Percentiles rank a stretch among this genome's conserved stretches.
Evolutionary conservation across 2,113 vertebrate genomes (phyloP).

Genomic region (Rousettus leschenaultii): DNA sequence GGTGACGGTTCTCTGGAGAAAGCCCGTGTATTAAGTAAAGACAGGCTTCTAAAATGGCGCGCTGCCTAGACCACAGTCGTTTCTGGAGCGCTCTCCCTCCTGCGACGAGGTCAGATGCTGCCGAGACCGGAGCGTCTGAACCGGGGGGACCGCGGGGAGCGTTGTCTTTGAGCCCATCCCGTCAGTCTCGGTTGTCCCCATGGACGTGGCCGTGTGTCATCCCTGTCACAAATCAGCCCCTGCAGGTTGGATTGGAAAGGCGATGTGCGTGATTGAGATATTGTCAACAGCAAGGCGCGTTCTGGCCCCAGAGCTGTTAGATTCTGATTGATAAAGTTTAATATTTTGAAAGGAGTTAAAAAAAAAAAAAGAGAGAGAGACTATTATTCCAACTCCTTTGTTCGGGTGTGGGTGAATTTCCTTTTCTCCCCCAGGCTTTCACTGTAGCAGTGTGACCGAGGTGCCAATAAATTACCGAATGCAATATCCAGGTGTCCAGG

Average conservation of each 20-base stretch:
- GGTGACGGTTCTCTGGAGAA: neutral
- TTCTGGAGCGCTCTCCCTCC: neutral
- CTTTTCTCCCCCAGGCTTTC: slow-evolving; percentile 60
- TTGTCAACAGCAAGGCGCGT: slow-evolving; percentile 61
- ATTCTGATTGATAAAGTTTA: slow-evolving; percentile 77
- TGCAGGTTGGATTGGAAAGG: slow-evolving; percentile 69
- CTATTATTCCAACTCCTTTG: slow-evolving; percentile 22
- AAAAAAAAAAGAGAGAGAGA: neutral
- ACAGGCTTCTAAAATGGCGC: neutral
- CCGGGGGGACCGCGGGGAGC: neutral
- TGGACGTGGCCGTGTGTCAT: slow-evolving; percentile 56
- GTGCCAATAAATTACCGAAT: slow-evolving; percentile 63
- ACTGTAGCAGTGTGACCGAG: slow-evolving; percentile 33
- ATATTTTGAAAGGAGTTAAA: slow-evolving; percentile 69
- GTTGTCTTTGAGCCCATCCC: neutral
- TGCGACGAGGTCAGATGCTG: neutral
- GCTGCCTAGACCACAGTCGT: neutral
- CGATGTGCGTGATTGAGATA: slow-evolving; percentile 72
- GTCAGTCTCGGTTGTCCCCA: slow-evolving; percentile 37
- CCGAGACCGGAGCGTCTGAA: neutral
- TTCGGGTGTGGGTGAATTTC: slow-evolving; percentile 50
- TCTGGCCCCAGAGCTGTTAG: slow-evolving; percentile 57
- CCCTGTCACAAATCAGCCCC: slow-evolving; percentile 69
- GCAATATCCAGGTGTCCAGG: slow-evolving; percentile 34
- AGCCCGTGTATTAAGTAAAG: neutral